A percentile compares a stretch with the other conserved stretches of the same genome.
Conservation (phyloP, 2,888 invertebrate genomes). For the Deroplatys truncata region DNA sequence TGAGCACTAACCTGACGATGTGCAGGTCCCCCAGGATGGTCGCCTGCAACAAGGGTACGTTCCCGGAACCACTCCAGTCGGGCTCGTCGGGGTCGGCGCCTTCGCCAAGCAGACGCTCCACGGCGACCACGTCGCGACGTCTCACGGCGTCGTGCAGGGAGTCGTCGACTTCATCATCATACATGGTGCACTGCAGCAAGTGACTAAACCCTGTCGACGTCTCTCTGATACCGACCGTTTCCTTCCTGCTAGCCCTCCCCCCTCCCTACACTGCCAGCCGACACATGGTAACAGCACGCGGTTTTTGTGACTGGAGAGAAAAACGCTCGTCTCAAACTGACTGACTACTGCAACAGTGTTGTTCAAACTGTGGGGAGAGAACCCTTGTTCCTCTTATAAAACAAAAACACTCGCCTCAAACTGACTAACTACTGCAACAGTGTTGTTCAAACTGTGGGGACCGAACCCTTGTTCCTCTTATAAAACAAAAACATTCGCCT, state of each 20-base stretch:
- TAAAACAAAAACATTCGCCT: too few relatives aligned
- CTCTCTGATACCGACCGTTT: too few relatives aligned
- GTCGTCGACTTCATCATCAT: not conserved
- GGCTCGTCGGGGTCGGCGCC: conserved; percentile 41
- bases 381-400: too few relatives aligned
- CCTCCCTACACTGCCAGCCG: not conserved
- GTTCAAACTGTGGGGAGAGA: too few relatives aligned
- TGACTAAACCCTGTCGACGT: not conserved
- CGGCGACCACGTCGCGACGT: conserved; percentile 36
- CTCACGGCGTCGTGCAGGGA: conserved; percentile 38
- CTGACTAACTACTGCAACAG: too few relatives aligned
- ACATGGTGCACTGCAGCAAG: not conserved
- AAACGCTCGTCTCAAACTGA: not conserved
- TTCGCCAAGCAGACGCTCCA: conserved; percentile 35
- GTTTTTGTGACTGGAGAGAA: not conserved
- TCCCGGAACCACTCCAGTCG: conserved; percentile 42
- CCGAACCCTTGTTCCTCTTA: too few relatives aligned
- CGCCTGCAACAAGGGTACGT: conserved; percentile 42
- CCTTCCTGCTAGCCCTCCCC: not conserved
- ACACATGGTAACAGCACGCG: conserved; percentile 2
- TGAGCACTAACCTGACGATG: conserved; percentile 37
- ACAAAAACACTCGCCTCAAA: too few relatives aligned
- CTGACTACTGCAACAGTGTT: too few relatives aligned
- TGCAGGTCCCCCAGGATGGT: conserved; percentile 40
- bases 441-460: too few relatives aligned